phyloP scores from a whole-genome alignment of 1,140 invertebrate species.

The Cydia splendana region DNA sequence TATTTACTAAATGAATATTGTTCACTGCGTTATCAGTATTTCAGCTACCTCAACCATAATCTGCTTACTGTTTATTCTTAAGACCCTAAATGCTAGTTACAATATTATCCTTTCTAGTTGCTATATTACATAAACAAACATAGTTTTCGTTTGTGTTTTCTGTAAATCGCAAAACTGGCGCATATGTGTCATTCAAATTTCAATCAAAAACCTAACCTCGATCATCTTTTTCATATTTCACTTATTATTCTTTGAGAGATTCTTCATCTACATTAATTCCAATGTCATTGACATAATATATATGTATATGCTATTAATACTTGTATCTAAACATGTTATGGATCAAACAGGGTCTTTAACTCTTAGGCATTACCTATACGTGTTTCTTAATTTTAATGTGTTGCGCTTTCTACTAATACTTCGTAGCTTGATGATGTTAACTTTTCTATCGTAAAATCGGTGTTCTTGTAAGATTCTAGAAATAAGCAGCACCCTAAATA shows the following conservation, averaged over 20 bases:
- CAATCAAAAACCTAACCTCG: neutral
- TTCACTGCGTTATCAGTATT: neutral
- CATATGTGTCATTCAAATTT: neutral
- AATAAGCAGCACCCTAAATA: constrained; percentile 33
- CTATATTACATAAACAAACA: neutral
- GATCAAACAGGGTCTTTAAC: constrained; percentile 74
- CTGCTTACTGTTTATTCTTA: neutral
- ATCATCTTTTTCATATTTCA: neutral
- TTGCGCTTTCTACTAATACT: constrained; percentile 49
- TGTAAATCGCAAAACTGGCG: neutral
- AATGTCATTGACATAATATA: constrained; percentile 34
- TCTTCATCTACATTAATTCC: neutral
- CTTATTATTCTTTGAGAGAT: neutral
- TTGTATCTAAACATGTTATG: constrained; percentile 67
- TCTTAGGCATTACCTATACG: constrained; percentile 67
- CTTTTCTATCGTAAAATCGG: constrained; percentile 47
- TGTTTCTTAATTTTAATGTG: constrained; percentile 41
- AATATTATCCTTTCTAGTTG: neutral
- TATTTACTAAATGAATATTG: neutral
- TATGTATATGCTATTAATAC: constrained; percentile 42
- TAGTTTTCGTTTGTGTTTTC: neutral
- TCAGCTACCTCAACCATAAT: neutral
- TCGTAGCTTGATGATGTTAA: constrained; percentile 45
- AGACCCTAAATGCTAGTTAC: neutral
- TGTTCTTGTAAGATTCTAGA: constrained; percentile 45